phyloP scores from a whole-genome alignment of 2,113 vertebrate genomes.

The Ciconia boyciana region DNA sequence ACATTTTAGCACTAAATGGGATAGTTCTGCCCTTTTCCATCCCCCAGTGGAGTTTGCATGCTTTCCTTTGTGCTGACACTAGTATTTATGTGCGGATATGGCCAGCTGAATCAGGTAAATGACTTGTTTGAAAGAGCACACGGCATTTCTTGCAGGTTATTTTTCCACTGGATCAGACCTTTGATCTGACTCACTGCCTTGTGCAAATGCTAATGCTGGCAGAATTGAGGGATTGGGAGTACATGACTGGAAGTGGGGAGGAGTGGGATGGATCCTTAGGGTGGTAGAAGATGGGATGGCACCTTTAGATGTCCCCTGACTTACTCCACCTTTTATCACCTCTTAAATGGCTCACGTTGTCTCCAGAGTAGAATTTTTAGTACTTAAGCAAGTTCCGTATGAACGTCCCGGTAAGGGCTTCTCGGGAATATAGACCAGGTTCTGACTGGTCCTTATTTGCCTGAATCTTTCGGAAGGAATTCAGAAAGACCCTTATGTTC shows the following conservation, averaged over 20 bases:
- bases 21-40: background rate
- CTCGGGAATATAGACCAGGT: background rate
- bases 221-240: background rate
- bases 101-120: background rate
- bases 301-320: background rate
- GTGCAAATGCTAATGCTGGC: background rate
- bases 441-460: background rate
- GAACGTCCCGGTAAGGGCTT: accelerated
- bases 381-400: background rate
- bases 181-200: background rate
- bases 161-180: background rate
- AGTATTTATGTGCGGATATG: background rate
- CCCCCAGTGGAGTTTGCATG: background rate
- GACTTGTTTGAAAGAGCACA: background rate
- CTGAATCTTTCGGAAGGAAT: background rate
- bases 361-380: background rate
- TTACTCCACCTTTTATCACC: background rate
- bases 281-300: background rate
- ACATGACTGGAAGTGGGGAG: background rate
- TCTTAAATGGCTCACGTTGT: background rate
- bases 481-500: background rate
- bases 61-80: background rate
- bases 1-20: background rate
- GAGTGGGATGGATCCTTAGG: background rate
- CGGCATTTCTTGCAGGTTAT: background rate